These are phyloP conservation scores for Bambusicola thoracicus DNA, from an alignment of 2,113 vertebrate genomes.

Conservation along the genomic window DNA sequence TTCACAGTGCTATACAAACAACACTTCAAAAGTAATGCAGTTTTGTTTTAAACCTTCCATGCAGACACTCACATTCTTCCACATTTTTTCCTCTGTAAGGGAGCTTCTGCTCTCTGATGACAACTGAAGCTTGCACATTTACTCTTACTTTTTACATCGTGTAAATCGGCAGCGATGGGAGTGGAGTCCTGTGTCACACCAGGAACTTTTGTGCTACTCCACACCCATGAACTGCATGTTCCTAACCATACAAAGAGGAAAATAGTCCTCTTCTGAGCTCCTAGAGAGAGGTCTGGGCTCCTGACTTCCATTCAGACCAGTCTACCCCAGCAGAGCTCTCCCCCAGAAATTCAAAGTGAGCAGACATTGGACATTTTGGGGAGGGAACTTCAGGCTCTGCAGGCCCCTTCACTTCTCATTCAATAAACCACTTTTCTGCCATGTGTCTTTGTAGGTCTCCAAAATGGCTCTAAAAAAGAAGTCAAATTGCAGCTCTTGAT, in stretches of 20 bases:
- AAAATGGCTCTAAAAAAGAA: neutral
- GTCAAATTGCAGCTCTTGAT: accelerated
- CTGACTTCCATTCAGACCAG: neutral
- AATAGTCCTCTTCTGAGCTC: neutral
- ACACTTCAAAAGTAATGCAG: neutral
- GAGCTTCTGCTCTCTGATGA: neutral
- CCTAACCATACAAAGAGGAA: neutral
- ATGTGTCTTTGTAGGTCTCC: neutral
- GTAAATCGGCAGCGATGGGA: neutral
- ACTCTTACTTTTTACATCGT: neutral
- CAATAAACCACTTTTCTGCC: neutral
- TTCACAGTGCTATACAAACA: neutral
- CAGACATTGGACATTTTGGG: neutral
- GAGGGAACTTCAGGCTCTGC: neutral
- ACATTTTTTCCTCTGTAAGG: neutral
- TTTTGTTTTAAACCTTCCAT: neutral
- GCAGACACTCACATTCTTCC: neutral
- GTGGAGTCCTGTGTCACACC: neutral
- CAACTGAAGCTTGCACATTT: neutral
- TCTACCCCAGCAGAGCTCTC: neutral
- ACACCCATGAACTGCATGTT: neutral
- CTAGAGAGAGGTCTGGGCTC: neutral
- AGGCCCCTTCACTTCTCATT: neutral
- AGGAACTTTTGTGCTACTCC: neutral
- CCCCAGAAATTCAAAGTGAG: neutral